Evolutionary conservation across 2,797 vertebrate species (phyloP).

Genomic region (Coregonus ussuriensis): DNA sequence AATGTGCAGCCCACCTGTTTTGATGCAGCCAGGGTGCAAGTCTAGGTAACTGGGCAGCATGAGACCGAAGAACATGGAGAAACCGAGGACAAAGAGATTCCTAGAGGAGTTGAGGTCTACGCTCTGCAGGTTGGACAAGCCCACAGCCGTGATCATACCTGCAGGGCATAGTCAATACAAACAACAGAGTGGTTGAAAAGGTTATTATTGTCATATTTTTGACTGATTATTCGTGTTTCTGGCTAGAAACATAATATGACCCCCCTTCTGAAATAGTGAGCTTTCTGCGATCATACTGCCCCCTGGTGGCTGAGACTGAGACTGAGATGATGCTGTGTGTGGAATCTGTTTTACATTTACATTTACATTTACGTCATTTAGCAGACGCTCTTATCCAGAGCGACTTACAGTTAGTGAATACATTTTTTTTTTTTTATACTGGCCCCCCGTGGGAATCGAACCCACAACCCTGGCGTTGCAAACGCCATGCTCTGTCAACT

Average conservation of each 20-base stretch:
- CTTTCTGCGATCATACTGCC: slow-evolving; percentile 23
- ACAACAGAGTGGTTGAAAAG: background rate
- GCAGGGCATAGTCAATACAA: slow-evolving; percentile 1
- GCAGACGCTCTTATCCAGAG: too few relatives aligned
- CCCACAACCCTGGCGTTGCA: too few relatives aligned
- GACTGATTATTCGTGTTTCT: background rate
- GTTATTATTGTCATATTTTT: background rate
- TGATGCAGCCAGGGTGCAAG: slow-evolving; percentile 80
- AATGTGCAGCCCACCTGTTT: slow-evolving; percentile 78
- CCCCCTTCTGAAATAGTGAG: background rate
- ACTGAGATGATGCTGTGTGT: background rate
- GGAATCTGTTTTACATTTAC: background rate
- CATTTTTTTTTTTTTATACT: too few relatives aligned
- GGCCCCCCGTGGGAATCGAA: too few relatives aligned
- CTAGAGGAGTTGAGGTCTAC: slow-evolving; percentile 96
- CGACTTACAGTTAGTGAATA: too few relatives aligned
- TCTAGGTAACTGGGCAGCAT: slow-evolving; percentile 90
- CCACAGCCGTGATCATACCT: slow-evolving; percentile 98
- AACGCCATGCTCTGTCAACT: too few relatives aligned
- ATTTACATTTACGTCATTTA: too few relatives aligned
- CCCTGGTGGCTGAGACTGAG: slow-evolving; percentile 20
- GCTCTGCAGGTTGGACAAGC: slow-evolving; percentile 93
- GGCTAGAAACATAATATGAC: background rate
- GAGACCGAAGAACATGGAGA: slow-evolving; percentile 94
- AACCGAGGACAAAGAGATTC: slow-evolving; percentile 94